A percentile compares a stretch with the other conserved stretches of the same genome.
Evolutionary conservation across 2,113 vertebrate species (phyloP).

Genomic region (Erythrolamprus reginae): DNA sequence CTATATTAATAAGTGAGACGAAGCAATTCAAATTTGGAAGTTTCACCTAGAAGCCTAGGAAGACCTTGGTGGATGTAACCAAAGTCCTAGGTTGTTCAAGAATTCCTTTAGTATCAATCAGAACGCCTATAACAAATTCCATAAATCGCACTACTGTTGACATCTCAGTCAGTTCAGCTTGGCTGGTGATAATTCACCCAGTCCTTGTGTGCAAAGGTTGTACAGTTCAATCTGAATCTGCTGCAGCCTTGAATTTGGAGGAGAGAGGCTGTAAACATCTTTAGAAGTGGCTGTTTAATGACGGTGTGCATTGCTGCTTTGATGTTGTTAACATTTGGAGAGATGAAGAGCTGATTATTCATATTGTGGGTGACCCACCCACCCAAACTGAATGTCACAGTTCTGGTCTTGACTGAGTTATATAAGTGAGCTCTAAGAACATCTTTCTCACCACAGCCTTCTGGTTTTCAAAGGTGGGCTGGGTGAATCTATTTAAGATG

Average conservation of each 20-base stretch:
- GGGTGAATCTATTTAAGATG: neutral
- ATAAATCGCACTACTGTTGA: neutral
- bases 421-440: neutral
- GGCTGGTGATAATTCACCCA: neutral
- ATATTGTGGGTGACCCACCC: neutral
- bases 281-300: neutral
- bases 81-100: neutral
- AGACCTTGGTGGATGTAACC: neutral
- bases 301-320: neutral
- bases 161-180: neutral
- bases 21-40: neutral
- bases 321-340: constrained; percentile 14
- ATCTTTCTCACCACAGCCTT: neutral
- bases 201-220: neutral
- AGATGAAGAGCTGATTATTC: neutral
- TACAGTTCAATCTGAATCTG: neutral
- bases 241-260: neutral
- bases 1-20: neutral
- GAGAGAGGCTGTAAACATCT: neutral
- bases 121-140: neutral
- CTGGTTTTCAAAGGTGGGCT: neutral
- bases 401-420: neutral
- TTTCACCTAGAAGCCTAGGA: neutral
- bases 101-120: neutral
- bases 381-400: neutral